Evolutionary conservation across 2,888 invertebrate genomes (phyloP), one percentile per base, ranked within the genome.

Genomic region (Teleogryllus oceanicus): DNA sequence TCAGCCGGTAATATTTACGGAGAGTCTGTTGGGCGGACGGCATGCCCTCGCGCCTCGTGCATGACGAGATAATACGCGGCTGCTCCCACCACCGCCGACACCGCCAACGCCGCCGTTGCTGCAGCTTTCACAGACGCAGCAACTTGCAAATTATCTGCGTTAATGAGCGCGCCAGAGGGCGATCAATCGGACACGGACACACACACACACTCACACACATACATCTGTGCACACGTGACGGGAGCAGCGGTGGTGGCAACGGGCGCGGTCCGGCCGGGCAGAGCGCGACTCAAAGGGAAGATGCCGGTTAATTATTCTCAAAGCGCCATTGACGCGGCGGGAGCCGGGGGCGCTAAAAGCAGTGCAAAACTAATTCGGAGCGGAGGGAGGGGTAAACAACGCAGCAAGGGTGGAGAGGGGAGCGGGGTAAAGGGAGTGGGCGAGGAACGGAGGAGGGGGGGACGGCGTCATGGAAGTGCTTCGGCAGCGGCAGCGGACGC

Each of bases 241-340:
- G 37, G 37, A 37, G 37, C 37, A 8, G 37, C 8, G 37, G 37
- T 8, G 37, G 24, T 21, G 21, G 21, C 51, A 51, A 51, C 62
- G 62, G 51, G 62, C 13, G 37, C 37, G 37, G 5, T 5, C 37
- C 37, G 8, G 8, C 37, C 37, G 37, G 16, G n/a, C 4, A 10
- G 62, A n/a, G 16, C 13, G 62, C 62, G 16, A 11, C 62, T 62
- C 62, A 62, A 62, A 62, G 62, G 5, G 62, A 62, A 62, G 62
- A 62, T 62, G 62, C 62, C n/a, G 16, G 62, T 62, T 62, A 62
- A 62, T 62, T 62, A 62, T 62, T 62, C 62, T 62, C 62, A 62
- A 62, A 62, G n/a, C 62, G n/a, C 62, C 62, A 62, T 12, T 62
- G 62, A 62, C 62, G 62, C n/a, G 62, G 62, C 62, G 62, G 62